Evolutionary conservation across 2,888 invertebrate species (phyloP), one percentile per base, ranked within the genome.

Genomic region (Eilema depressum): DNA sequence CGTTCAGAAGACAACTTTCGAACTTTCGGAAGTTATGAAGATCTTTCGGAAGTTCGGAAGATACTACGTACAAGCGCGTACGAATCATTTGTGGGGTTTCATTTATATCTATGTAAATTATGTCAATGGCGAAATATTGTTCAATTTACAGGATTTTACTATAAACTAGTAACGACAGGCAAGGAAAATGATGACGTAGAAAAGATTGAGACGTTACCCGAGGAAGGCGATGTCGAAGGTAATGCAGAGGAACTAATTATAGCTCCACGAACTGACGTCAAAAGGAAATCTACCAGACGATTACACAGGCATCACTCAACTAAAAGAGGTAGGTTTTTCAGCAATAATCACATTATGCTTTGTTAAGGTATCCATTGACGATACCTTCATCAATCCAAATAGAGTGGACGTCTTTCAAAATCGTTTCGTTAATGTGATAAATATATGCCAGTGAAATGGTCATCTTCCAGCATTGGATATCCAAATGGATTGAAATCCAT

Each of bases 161-260:
- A 96, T 85, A 96, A 96, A 66, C 89, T 98, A 75, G 97, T 98
- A 4, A 96, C 96, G n/a, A 96, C 96, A 14, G 97, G 97, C 56
- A 95, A 92, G 72, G 94, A 95, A 71, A 91, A 89, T 70, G 90
- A 91, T 61, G 90, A 94, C 61, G 83, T 90, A 0, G 92, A 92
- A 71, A 91, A 92, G 8, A 92, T 93, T 37, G 92, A 92, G 68
- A 89, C 91, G 0, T 73, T 94, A 66, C 83, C 87, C 1, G 94
- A 94, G 77, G 93, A 93, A 70, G 83, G 75, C 1, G 87, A 85
- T 11, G 93, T 77, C 78, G 88, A 86, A 41, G 94, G 81, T 76
- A 79, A 91, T 76, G 75, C 56, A 2, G 82, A 78, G 0, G 90
- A 92, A 11, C 8, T 85, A 3, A 71, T 86, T 0, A 73, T 91